Conservation (phyloP, 1,140 invertebrate species). For the Holcopasites calliopsidis region DNA sequence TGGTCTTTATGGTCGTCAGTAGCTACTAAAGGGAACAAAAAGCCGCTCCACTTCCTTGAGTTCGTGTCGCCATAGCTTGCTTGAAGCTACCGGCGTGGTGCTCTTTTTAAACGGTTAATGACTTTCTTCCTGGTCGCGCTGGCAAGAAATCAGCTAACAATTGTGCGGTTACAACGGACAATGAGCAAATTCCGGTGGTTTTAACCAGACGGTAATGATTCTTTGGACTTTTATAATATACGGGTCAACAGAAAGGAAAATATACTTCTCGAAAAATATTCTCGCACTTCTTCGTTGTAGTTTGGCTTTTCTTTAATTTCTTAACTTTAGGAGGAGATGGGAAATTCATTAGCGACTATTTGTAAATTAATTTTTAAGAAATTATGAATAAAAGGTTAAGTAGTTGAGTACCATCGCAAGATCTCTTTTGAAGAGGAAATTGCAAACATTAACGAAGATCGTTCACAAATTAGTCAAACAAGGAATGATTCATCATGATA, state of each 20-base stretch:
- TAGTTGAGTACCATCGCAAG: too few relatives aligned
- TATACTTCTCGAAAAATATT: neutral
- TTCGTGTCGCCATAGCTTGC: neutral
- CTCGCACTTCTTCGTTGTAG: neutral
- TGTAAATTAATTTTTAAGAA: too few relatives aligned
- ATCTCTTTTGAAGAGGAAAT: too few relatives aligned
- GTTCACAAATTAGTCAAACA: too few relatives aligned
- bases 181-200: neutral
- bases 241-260: neutral
- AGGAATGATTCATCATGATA: too few relatives aligned
- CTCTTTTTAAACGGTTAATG: conserved; percentile 4
- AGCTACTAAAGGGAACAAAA: neutral
- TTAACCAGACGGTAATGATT: neutral
- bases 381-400: too few relatives aligned
- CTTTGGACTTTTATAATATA: neutral
- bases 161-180: neutral
- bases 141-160: neutral
- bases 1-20: neutral
- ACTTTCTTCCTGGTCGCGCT: neutral
- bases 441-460: too few relatives aligned
- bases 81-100: too few relatives aligned
- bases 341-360: too few relatives aligned
- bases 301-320: too few relatives aligned
- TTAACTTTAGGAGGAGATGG: too few relatives aligned
- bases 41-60: neutral